phyloP scores from a whole-genome alignment of 1,140 invertebrate genomes.

The Camponotus pennsylvanicus region DNA sequence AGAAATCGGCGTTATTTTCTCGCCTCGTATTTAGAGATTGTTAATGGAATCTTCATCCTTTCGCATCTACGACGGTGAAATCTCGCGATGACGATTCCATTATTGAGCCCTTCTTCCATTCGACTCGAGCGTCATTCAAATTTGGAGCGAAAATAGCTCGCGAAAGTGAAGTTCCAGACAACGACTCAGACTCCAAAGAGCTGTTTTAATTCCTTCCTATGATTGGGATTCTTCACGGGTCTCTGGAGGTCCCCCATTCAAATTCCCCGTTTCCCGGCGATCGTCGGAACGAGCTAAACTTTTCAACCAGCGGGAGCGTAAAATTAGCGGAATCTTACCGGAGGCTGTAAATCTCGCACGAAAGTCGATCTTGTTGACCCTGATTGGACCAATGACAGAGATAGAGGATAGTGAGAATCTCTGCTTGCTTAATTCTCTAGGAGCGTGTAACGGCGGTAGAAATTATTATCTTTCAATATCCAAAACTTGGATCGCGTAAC shows the following conservation, averaged over 20 bases:
- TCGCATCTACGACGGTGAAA: background rate
- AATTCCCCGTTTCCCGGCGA: constrained; percentile 46
- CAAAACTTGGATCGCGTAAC: constrained; percentile 28
- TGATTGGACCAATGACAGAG: constrained; percentile 66
- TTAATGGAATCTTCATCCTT: background rate
- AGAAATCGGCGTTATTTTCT: constrained; percentile 11
- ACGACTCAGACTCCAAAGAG: constrained; percentile 22
- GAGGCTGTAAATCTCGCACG: constrained; percentile 70
- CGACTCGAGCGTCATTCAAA: constrained; percentile 16
- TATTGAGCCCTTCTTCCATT: background rate
- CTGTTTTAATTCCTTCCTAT: constrained; percentile 49
- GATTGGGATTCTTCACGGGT: constrained; percentile 60
- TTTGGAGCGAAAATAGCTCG: constrained; percentile 35
- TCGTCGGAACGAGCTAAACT: constrained; percentile 56
- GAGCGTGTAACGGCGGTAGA: constrained; percentile 35
- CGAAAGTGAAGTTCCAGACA: constrained; percentile 29
- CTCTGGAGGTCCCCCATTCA: constrained; percentile 44
- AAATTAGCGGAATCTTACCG: constrained; percentile 71
- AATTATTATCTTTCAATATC: constrained; percentile 56
- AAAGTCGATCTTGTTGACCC: constrained; percentile 74
- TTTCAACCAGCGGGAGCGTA: constrained; percentile 61
- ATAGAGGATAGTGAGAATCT: constrained; percentile 35
- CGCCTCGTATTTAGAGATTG: background rate
- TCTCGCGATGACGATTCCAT: background rate
- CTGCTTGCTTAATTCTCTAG: constrained; percentile 62